Percentiles rank a stretch among this genome's conserved stretches.
These are phyloP conservation scores for Apamea crenata DNA, from an alignment of 2,888 invertebrate genomes.

Conservation along the genomic window DNA sequence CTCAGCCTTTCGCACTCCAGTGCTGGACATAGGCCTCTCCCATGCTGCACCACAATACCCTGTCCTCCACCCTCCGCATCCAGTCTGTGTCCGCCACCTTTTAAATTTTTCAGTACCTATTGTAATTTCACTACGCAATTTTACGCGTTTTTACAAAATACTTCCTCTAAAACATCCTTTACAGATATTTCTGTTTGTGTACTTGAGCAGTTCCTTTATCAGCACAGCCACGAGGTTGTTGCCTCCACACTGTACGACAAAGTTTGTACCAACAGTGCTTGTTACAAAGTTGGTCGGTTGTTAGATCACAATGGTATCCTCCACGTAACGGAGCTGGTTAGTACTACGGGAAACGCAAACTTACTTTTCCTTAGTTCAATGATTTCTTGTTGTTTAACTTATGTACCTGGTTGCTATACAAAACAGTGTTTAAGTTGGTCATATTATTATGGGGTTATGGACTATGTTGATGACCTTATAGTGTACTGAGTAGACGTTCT, in stretches of 20 bases:
- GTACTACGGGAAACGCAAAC: constrained; percentile 42
- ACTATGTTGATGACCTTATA: not conserved
- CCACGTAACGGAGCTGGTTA: constrained; percentile 45
- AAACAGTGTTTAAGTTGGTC: constrained; percentile 18
- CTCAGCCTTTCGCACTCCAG: not conserved
- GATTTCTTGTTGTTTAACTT: constrained; percentile 41
- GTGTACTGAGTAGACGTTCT: not conserved
- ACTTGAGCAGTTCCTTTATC: constrained; percentile 40
- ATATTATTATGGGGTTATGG: not conserved
- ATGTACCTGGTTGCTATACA: not conserved
- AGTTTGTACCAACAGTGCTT: constrained; percentile 47
- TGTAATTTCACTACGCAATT: not conserved
- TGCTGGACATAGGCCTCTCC: not conserved
- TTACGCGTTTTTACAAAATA: not conserved
- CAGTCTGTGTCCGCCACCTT: not conserved
- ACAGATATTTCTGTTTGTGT: constrained; percentile 34
- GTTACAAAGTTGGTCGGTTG: constrained; percentile 51
- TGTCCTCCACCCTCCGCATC: not conserved
- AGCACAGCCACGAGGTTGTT: constrained; percentile 36
- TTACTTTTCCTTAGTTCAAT: constrained; percentile 44
- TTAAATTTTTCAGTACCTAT: not conserved
- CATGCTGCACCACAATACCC: not conserved
- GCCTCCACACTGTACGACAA: constrained; percentile 39
- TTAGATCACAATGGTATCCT: constrained; percentile 58
- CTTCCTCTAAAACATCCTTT: constrained; percentile 4